Base-by-base conservation (phyloP, 2,888 invertebrate species). In the Calameuta filiformis region DNA sequence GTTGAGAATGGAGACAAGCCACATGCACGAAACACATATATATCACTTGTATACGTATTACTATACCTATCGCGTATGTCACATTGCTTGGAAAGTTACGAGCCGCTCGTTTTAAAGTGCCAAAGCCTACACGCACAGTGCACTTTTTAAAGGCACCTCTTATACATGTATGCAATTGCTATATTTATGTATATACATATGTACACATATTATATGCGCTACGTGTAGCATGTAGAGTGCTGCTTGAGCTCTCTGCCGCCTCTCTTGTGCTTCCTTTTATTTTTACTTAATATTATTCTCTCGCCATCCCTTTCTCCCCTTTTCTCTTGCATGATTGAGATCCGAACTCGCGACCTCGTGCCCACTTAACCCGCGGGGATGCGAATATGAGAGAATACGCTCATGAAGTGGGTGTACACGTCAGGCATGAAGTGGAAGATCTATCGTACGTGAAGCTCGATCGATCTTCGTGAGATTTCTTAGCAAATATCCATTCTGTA, bases 1-100 rank as follows among this genome's bases (percentile, higher is more conserved):
- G 56, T 56, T 56, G 56, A 56, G 56, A 23, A 56, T 56, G 56
- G 56, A 56, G 56, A 23, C 56, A 23, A 9, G 15, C 56, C 56
- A 56, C 56, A 56, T 56, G 56, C 56, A 68, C 73, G 34, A 31
- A 35, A 68, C 73, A 76, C 79, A 77, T 79, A 77, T 73, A 68
- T 75, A 73, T 69, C 71, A 34, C 71, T 11, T 34, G 71, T 23
- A 23, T 23, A 56, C 56, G 9, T 56, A 56, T 56, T 23, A 56
- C 40, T 40, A 15, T 40, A 40, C 40, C 40, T 40, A 40, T 6
- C 40, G 40, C 40, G 40, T 15, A 40, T 40, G 40, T 40, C 15
- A 40, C 56, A 56, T 56, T 56, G 56, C 56, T 23, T 56, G 56
- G 56, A 56, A 56, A 56, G 56, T 56, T 56, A 56, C 23, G 56